Conservation (phyloP, 2,888 invertebrate genomes). For the Drosophila borborema region DNA sequence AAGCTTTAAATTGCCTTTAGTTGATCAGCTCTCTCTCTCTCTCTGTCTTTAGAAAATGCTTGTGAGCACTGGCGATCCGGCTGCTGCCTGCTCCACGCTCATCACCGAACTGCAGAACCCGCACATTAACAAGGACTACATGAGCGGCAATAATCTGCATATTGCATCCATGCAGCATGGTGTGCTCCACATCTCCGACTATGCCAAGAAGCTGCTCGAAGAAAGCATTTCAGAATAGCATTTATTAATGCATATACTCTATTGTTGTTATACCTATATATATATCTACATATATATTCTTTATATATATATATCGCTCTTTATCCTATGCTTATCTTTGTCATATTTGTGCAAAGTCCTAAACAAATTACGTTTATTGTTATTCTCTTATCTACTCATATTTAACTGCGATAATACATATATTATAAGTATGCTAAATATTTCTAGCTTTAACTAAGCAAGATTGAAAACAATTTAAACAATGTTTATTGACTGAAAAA, state of each 20-base stretch:
- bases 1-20: neutral
- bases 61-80: conserved; percentile 86
- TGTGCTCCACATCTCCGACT: conserved; percentile 81
- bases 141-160: conserved; percentile 86
- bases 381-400: neutral
- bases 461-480: too few relatives aligned
- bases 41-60: conserved; percentile 47
- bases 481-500: too few relatives aligned
- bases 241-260: neutral
- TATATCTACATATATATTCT: neutral
- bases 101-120: conserved; percentile 87
- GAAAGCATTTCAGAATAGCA: neutral
- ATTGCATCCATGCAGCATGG: conserved; percentile 85
- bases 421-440: neutral
- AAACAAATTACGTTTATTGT: neutral
- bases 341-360: conserved; percentile 9
- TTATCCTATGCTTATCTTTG: conserved; percentile 1
- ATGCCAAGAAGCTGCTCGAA: conserved; percentile 34
- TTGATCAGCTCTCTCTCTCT: neutral
- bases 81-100: conserved; percentile 87
- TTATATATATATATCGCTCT: too few relatives aligned
- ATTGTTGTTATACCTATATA: neutral
- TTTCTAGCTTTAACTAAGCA: neutral
- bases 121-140: conserved; percentile 85
- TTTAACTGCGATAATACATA: neutral